Conservation (phyloP, 2,888 invertebrate species). For the Ceratothoa steindachneri region DNA sequence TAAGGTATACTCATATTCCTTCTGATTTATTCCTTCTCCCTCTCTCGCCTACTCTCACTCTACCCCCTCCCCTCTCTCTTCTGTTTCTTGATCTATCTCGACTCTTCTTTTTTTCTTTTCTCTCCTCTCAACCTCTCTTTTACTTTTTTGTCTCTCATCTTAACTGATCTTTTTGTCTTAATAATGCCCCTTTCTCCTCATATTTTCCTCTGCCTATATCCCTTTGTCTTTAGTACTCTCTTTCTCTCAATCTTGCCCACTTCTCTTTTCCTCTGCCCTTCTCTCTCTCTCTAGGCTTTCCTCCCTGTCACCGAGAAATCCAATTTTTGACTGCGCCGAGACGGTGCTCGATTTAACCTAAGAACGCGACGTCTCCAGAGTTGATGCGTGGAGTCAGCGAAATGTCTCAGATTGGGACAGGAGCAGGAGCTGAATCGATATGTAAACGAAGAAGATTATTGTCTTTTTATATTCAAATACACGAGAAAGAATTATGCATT, state of each 20-base stretch:
- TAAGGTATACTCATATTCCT: not conserved
- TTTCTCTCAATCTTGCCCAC: too few relatives aligned
- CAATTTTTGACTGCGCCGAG: not conserved
- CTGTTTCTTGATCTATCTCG: not conserved
- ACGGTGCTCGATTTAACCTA: not conserved
- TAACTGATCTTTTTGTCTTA: too few relatives aligned
- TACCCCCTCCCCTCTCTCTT: not conserved
- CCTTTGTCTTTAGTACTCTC: not conserved
- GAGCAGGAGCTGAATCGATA: not conserved
- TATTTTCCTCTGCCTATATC: not conserved
- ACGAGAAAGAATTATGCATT: constrained; percentile 4
- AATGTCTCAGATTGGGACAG: not conserved
- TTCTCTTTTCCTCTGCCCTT: not conserved
- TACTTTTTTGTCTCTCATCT: not conserved
- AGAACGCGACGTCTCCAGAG: not conserved
- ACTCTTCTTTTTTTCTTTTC: not conserved
- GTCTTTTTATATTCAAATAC: constrained; percentile 8
- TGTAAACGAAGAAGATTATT: constrained; percentile 1
- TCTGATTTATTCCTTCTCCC: not conserved
- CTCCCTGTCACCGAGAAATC: not conserved
- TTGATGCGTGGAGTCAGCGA: not conserved
- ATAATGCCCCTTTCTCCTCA: too few relatives aligned
- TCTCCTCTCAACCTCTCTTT: not conserved
- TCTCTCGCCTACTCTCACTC: not conserved
- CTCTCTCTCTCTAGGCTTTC: constrained; percentile 7